phyloP scores from a whole-genome alignment of 2,888 invertebrate genomes.

The Zaprionus bogoriensis region DNA sequence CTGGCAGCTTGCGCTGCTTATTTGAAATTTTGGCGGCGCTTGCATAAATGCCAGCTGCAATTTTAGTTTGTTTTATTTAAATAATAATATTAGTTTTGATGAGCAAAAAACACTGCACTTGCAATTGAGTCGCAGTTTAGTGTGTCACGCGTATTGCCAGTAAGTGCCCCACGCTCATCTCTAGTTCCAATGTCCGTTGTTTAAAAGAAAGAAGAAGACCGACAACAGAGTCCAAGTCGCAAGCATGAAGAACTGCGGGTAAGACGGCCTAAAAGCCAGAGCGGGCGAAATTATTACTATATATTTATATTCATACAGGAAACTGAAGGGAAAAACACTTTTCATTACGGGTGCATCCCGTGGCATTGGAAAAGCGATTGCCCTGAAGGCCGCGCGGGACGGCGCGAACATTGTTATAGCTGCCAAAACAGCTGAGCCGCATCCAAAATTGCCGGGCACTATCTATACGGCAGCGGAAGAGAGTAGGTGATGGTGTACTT shows the following conservation, averaged over 20 bases:
- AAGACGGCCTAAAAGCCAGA: not conserved
- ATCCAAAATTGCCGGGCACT: constrained; percentile 87
- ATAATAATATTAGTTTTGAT: too few relatives aligned
- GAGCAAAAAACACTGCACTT: too few relatives aligned
- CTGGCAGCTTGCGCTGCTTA: not conserved
- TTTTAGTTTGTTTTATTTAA: too few relatives aligned
- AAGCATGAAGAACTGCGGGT: constrained; percentile 37
- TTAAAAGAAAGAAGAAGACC: not conserved
- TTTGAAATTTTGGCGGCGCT: not conserved
- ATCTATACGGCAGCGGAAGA: constrained; percentile 93
- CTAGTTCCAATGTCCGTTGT: not conserved
- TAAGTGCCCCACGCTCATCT: not conserved
- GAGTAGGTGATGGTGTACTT: constrained; percentile 83
- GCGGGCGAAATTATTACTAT: not conserved
- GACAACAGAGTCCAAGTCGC: not conserved
- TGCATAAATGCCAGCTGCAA: not conserved
- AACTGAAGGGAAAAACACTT: constrained; percentile 92
- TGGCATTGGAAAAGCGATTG: constrained; percentile 97
- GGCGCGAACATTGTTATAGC: constrained; percentile 94
- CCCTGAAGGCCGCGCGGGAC: constrained; percentile 93
- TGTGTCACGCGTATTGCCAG: not conserved
- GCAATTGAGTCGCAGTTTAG: not conserved
- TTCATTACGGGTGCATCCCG: constrained; percentile 98
- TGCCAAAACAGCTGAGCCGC: constrained; percentile 93
- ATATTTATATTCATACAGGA: constrained; percentile 44